Percentiles rank a stretch among this genome's conserved stretches.
These are phyloP conservation scores for Microtus richardsoni DNA, from an alignment of 2,113 vertebrate species.

Conservation along the genomic window DNA sequence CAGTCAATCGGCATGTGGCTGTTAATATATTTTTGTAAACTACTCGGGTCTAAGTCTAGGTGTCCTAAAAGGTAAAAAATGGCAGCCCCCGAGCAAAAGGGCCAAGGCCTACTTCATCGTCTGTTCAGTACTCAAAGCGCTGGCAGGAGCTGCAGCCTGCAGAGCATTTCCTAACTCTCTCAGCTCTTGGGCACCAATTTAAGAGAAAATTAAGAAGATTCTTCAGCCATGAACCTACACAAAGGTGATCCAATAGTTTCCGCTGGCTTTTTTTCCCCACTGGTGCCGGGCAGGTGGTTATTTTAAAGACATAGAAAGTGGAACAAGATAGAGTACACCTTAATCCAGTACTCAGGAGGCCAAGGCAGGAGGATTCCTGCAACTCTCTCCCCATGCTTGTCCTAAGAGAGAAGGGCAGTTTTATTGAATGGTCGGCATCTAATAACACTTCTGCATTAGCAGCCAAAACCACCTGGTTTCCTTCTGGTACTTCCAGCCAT, in stretches of 20 bases:
- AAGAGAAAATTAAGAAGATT: slow-evolving; percentile 51
- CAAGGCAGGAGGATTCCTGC: neutral
- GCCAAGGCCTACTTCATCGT: neutral
- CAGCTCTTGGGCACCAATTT: neutral
- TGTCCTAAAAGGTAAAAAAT: neutral
- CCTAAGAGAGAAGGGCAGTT: neutral
- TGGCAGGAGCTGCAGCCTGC: neutral
- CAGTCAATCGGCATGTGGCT: slow-evolving; percentile 18
- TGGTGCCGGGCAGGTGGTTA: slow-evolving; percentile 31
- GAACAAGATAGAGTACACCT: neutral
- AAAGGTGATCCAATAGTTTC: slow-evolving; percentile 19
- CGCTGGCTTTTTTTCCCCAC: neutral
- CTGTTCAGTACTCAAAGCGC: slow-evolving; percentile 10
- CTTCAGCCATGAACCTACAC: neutral
- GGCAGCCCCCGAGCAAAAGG: neutral
- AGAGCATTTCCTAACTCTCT: neutral
- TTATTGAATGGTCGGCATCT: slow-evolving; percentile 8
- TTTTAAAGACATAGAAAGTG: slow-evolving; percentile 17
- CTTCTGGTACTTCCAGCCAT: slow-evolving; percentile 15
- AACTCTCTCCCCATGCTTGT: neutral
- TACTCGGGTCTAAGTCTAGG: slow-evolving; percentile 40
- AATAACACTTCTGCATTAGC: neutral
- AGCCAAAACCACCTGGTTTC: slow-evolving; percentile 53
- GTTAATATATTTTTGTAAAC: slow-evolving; percentile 53
- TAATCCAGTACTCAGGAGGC: neutral